Conservation (phyloP, 2,888 invertebrate genomes). For the Schizaphis graminum region DNA sequence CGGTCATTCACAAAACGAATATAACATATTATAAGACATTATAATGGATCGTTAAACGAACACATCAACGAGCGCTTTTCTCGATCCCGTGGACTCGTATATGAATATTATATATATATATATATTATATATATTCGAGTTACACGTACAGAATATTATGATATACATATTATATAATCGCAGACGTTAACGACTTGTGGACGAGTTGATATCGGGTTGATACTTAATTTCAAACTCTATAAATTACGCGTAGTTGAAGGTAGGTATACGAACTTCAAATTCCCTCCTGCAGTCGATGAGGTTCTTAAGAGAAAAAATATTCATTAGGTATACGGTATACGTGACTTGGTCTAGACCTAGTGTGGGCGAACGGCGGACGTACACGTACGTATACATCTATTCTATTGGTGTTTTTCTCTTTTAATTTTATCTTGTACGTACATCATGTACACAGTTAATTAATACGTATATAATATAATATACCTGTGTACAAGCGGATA, state of each 20-base stretch:
- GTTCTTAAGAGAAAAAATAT: not conserved
- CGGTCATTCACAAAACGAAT: conserved; percentile 45
- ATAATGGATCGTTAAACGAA: conserved; percentile 23
- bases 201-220: not conserved
- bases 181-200: conserved; percentile 1
- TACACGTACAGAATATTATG: not conserved
- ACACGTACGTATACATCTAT: not conserved
- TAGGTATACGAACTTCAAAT: not conserved
- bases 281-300: too few species aligned
- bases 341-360: not conserved
- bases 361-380: not conserved
- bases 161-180: not conserved
- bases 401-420: not conserved
- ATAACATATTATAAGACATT: not conserved
- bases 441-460: conserved; percentile 34
- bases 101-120: not conserved
- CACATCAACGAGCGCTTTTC: not conserved
- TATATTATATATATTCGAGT: not conserved
- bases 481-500: not conserved
- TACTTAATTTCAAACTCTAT: not conserved
- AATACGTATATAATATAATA: not conserved
- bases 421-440: conserved; percentile 20
- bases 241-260: conserved; percentile 13
- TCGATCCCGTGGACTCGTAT: not conserved
- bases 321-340: not conserved